A percentile compares a stretch with the other conserved stretches of the same genome.
Conservation (phyloP, 2,113 vertebrate species). For the Zosterops japonicus region DNA sequence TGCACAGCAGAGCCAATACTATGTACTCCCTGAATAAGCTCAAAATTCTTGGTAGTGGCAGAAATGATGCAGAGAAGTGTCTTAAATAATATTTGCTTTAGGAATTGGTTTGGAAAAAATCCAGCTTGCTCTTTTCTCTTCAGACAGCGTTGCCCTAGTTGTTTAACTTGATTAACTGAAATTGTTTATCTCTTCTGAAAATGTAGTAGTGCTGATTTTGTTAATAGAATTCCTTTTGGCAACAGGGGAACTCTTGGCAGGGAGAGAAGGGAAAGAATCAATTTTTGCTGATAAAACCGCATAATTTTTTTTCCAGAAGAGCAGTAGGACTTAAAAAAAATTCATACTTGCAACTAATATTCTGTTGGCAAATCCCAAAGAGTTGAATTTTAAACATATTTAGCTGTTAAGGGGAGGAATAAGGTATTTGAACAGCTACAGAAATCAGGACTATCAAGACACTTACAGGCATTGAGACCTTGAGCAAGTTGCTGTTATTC, state of each 20-base stretch:
- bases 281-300: background rate
- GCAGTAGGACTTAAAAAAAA: background rate
- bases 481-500: background rate
- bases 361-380: background rate
- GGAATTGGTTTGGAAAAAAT: background rate
- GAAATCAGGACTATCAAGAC: background rate
- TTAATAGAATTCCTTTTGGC: background rate
- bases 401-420: background rate
- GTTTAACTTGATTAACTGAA: background rate
- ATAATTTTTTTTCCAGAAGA: background rate
- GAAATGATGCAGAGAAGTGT: background rate
- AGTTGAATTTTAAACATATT: background rate
- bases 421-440: background rate
- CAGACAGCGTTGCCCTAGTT: background rate
- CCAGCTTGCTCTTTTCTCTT: background rate
- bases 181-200: background rate
- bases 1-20: background rate
- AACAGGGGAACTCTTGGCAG: background rate
- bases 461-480: background rate
- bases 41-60: background rate
- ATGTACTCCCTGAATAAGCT: background rate
- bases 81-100: background rate
- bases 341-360: background rate
- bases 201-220: background rate
- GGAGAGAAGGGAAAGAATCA: background rate